A percentile compares a stretch with the other conserved stretches of the same genome.
Conservation (phyloP, 2,797 vertebrate genomes). For the Gouania willdenowi region DNA sequence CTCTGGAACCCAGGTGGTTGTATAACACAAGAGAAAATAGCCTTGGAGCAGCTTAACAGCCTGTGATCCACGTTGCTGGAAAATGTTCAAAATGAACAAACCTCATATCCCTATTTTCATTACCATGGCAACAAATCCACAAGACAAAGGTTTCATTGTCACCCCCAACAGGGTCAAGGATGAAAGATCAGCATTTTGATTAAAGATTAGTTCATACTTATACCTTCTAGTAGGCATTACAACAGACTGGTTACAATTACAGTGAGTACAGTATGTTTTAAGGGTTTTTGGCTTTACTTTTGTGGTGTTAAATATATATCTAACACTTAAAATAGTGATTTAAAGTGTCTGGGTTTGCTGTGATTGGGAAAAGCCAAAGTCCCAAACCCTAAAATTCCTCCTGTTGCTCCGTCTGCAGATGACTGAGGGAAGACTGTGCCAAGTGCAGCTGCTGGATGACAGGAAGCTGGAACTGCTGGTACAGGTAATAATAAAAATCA, state of each 20-base stretch:
- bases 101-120: constrained; percentile 36
- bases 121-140: constrained; percentile 50
- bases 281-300: not conserved
- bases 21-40: too few relatives aligned
- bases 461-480: constrained; percentile 97
- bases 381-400: constrained; percentile 19
- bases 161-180: constrained; percentile 7
- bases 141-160: constrained; percentile 54
- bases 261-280: too few relatives aligned
- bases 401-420: constrained; percentile 75
- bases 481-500: too few relatives aligned
- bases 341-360: too few relatives aligned
- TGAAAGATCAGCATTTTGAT: constrained; percentile 9
- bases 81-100: constrained; percentile 14
- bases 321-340: not conserved
- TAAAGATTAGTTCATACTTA: not conserved
- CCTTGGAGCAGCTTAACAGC: too few relatives aligned
- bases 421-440: constrained; percentile 94
- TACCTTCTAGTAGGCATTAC: not conserved
- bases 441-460: constrained; percentile 94
- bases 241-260: too few relatives aligned
- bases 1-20: too few relatives aligned
- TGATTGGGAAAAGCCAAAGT: too few relatives aligned
- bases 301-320: not conserved
- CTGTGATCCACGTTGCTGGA: not conserved